phyloP scores from a whole-genome alignment of 2,797 vertebrate genomes.

The Limnodromus scolopaceus region DNA sequence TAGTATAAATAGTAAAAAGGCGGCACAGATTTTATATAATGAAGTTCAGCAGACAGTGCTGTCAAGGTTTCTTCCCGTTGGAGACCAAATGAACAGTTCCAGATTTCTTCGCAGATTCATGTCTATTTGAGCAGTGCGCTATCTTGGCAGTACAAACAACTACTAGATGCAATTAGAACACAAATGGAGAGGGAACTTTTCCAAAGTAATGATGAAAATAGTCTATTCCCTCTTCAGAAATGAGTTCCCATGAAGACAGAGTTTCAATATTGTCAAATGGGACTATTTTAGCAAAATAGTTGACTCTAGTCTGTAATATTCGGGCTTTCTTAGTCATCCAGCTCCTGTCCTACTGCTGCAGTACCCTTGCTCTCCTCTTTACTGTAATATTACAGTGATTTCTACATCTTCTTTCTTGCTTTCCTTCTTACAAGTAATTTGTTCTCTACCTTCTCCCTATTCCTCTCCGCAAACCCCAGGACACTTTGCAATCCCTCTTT shows the following conservation, averaged over 20 bases:
- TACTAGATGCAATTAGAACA: not conserved
- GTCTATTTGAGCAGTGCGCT: not conserved
- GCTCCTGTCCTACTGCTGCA: not conserved
- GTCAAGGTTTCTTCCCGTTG: not conserved
- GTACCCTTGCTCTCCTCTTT: not conserved
- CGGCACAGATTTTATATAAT: not conserved
- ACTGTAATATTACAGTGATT: not conserved
- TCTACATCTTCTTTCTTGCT: not conserved
- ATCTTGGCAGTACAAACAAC: slow-evolving; percentile 4
- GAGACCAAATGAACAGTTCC: not conserved
- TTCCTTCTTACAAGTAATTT: not conserved
- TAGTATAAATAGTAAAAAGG: not conserved
- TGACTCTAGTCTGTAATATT: not conserved
- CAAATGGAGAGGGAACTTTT: not conserved
- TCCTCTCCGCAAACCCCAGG: not conserved
- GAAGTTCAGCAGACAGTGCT: not conserved
- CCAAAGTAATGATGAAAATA: not conserved
- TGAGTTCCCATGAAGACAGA: not conserved
- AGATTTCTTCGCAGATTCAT: not conserved
- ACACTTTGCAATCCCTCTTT: not conserved
- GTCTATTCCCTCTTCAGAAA: not conserved
- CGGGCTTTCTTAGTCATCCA: not conserved
- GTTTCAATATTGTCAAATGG: not conserved
- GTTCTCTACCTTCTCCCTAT: not conserved
- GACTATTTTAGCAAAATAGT: not conserved